These are phyloP conservation scores for Cyprinodon tularosa DNA, from an alignment of 2,113 vertebrate species.

Conservation along the genomic window DNA sequence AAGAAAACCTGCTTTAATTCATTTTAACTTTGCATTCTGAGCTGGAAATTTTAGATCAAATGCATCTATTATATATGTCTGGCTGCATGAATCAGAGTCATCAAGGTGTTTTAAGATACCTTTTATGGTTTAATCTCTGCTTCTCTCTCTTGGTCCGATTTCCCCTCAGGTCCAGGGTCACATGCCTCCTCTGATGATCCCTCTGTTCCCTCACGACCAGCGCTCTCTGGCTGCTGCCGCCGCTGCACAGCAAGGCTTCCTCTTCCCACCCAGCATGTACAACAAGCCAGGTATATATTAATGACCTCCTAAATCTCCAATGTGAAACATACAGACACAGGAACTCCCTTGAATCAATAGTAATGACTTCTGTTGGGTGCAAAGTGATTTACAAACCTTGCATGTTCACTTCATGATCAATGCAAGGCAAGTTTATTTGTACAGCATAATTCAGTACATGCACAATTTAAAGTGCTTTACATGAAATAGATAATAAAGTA, in stretches of 20 bases:
- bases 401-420: constrained; percentile 73
- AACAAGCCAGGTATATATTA: constrained; percentile 91
- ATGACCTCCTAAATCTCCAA: neutral
- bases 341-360: constrained; percentile 34
- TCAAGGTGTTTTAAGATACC: neutral
- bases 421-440: constrained; percentile 32
- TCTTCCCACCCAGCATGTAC: constrained; percentile 93
- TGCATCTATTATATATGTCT: neutral
- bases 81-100: neutral
- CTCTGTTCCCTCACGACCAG: constrained; percentile 98
- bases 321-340: neutral
- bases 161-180: constrained; percentile 93
- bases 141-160: neutral
- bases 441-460: neutral
- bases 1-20: neutral
- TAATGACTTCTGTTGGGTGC: constrained; percentile 72
- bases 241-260: constrained; percentile 94
- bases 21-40: neutral
- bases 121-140: neutral
- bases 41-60: neutral
- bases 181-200: constrained; percentile 98
- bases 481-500: no score
- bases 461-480: no score
- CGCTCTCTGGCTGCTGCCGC: constrained; percentile 92
- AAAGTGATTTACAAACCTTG: constrained; percentile 68